A percentile compares a stretch with the other conserved stretches of the same genome.
Evolutionary conservation across 2,113 vertebrate species (phyloP).

Genomic region (Nicator chloris): DNA sequence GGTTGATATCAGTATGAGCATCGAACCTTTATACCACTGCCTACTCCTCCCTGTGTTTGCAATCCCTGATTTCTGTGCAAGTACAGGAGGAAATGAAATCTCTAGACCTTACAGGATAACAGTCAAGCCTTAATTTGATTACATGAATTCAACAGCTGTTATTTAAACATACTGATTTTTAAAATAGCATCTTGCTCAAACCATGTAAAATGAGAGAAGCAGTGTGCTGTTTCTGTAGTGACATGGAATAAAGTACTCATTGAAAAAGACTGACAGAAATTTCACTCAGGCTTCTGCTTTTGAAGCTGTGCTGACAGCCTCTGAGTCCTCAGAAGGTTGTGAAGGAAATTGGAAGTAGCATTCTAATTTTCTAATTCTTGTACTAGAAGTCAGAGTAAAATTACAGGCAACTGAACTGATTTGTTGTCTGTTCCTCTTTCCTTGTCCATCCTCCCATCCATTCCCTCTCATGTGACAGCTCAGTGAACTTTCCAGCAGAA

Average conservation of each 20-base stretch:
- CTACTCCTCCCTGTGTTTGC: not conserved
- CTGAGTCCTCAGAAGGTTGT: not conserved
- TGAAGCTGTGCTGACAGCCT: not conserved
- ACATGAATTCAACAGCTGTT: not conserved
- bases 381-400: not conserved
- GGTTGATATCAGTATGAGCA: not conserved
- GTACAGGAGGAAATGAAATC: not conserved
- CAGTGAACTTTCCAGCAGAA: conserved; percentile 30
- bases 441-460: not conserved
- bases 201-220: not conserved
- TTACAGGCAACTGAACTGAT: not conserved
- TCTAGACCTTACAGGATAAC: not conserved
- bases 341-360: not conserved
- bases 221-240: not conserved
- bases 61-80: not conserved
- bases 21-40: not conserved
- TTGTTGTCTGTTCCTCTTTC: not conserved
- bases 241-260: not conserved
- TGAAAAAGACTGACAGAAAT: not conserved
- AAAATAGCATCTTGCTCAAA: not conserved
- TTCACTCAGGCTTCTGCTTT: not conserved
- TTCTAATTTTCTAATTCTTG: not conserved
- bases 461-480: conserved; percentile 1
- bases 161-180: not conserved
- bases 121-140: not conserved